Base-by-base conservation (phyloP, 2,888 invertebrate genomes). In the Tortrix viridana region DNA sequence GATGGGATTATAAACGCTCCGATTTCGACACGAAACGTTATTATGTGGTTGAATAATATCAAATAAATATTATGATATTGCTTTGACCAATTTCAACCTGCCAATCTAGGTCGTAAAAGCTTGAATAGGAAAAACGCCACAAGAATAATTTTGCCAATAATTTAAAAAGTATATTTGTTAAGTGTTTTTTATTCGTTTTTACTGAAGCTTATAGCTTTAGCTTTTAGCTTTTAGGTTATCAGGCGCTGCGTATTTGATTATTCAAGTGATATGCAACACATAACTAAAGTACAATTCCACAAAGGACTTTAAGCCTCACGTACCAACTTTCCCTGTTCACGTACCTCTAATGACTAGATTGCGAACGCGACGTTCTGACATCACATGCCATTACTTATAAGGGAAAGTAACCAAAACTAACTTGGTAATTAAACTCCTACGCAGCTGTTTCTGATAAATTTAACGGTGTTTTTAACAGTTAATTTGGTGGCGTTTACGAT, bases 381-480 rank as follows among this genome's bases (percentile, higher is more conserved):
- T 26, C 43, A 44, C 54, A 44, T 55, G 14, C 44, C 43, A 44
- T 44, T 53, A 22, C 54, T 55, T 55, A 20, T 44, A 55, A 55
- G 54, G 54, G 54, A 55, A 55, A 55, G 54, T 26, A 44, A 55
- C 54, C 54, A 55, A 44, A 55, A 44, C 54, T 55, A 55, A 43
- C 54, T 54, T 26, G 26, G 43, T 18, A 44, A 55, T 44, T 43
- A 44, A 38, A 20, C 46, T 23, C 41, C 54, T 44, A 55, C 54
- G 44, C 54, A 55, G 26, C 12, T n/a, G 19, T 23, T 44, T 44
- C 44, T 44, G 44, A 55, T 55, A 6, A 44, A 44, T 44, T 53
- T 22, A n/a, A 53, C 53, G 53, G 41, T 41, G 38, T 41, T 2
- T 41, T 16, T n/a, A 41, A 41, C 41, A 14, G 41, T 41, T 41